Base-by-base conservation (phyloP, 2,888 invertebrate species). In the Melipona bicolor region DNA sequence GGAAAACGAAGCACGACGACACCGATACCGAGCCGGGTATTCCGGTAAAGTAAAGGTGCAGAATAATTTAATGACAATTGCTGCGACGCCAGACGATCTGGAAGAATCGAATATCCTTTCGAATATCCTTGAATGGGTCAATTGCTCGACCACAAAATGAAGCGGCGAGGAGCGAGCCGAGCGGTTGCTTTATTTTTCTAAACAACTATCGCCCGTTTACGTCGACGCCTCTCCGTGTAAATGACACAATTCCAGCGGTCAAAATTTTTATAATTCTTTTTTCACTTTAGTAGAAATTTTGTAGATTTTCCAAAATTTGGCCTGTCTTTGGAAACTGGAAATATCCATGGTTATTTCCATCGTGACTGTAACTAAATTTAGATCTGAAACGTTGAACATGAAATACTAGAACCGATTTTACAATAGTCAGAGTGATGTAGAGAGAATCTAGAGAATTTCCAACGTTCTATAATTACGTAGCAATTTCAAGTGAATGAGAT, bases 31-130 rank as follows among this genome's bases (percentile, higher is more conserved):
- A 54, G 24, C 17, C 43, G 32, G 52, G 24, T 79, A 65, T 76
- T 76, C 54, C 49, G 69, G 54, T 21, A 69, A 79, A 65, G 43
- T 79, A 75, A 68, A 71, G 72, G 64, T 13, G 75, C 67, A 72
- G 79, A 72, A 84, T 83, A 83, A 83, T 83, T 79, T 79, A 84
- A 84, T 72, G 79, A 79, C 67, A 68, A 75, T 72, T 69, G 50
- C 50, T 49, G 52, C 21, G 65, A 32, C 17, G 74, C 27, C 56
- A 68, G 79, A 68, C 65, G 62, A 59, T 17, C 56, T 15, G 79
- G 67, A 84, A 83, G 79, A 79, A 75, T 83, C 17, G 61, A 81
- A 73, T 69, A 50, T 54, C 64, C 62, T 61, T 62, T 71, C 36
- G n/a, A n/a, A n/a, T n/a, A n/a, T 52, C 43, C 62, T 43, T 43